Percentiles rank a stretch among this genome's conserved stretches.
Conservation (phyloP, 2,113 vertebrate species). For the Mesembrinibis cayennensis region DNA sequence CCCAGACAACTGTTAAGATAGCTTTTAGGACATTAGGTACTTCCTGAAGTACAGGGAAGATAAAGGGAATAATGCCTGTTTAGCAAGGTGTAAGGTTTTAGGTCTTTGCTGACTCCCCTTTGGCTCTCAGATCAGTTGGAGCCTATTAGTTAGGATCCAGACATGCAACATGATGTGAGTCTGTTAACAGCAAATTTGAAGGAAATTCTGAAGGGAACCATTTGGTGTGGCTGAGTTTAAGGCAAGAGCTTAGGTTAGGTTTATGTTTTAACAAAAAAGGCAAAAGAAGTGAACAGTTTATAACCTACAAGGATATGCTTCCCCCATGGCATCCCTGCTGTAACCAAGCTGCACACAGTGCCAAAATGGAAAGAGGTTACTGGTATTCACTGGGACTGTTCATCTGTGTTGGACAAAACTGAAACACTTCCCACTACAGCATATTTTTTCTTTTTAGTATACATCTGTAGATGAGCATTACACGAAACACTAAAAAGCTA, state of each 20-base stretch:
- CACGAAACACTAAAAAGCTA: background rate
- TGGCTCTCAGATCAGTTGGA: background rate
- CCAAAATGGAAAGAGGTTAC: background rate
- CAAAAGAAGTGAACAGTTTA: background rate
- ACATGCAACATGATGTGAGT: background rate
- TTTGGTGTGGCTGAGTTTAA: background rate
- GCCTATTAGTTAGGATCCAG: background rate
- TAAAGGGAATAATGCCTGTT: background rate
- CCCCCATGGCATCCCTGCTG: background rate
- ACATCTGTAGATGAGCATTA: background rate
- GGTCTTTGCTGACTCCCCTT: background rate
- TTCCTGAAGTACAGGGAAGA: background rate
- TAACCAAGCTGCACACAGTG: background rate
- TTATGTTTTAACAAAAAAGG: background rate
- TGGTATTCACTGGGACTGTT: background rate
- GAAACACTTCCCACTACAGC: background rate
- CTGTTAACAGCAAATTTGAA: background rate
- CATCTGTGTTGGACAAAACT: background rate
- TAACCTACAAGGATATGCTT: background rate
- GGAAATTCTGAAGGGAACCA: background rate
- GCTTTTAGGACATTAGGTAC: background rate
- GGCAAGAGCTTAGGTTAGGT: background rate
- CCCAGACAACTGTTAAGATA: background rate
- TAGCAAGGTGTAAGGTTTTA: background rate
- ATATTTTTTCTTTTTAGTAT: background rate